Percentiles rank a stretch among this genome's conserved stretches.
Evolutionary conservation across 1,140 invertebrate genomes (phyloP).

Genomic region (Camponotus pennsylvanicus): DNA sequence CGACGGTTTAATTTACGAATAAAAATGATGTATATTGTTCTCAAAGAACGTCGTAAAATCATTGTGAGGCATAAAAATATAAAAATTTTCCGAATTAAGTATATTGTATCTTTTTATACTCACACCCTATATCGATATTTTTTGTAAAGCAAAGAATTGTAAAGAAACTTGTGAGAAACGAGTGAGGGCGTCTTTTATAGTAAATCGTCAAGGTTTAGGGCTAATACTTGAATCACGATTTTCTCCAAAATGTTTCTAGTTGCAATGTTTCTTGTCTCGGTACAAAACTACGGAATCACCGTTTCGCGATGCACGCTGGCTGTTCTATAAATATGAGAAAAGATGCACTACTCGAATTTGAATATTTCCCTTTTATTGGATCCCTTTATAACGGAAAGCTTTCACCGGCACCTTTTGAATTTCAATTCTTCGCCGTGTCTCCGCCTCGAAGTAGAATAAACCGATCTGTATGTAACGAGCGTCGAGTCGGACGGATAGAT

Average conservation of each 20-base stretch:
- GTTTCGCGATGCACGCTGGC: not conserved
- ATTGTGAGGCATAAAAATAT: not conserved
- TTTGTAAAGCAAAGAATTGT: not conserved
- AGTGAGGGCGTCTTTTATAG: not conserved
- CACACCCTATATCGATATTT: not conserved
- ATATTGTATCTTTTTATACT: not conserved
- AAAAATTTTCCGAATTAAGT: slow-evolving; percentile 3
- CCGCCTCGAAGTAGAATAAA: slow-evolving; percentile 45
- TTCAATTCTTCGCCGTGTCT: slow-evolving; percentile 57
- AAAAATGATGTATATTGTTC: slow-evolving; percentile 3
- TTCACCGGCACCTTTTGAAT: slow-evolving; percentile 49
- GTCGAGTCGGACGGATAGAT: slow-evolving; percentile 26
- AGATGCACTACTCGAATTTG: slow-evolving; percentile 55
- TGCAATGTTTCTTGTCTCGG: not conserved
- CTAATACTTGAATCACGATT: not conserved
- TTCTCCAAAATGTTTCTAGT: not conserved
- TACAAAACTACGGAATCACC: not conserved
- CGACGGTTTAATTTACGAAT: slow-evolving; percentile 32
- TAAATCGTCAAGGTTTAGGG: not conserved
- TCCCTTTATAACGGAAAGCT: slow-evolving; percentile 50
- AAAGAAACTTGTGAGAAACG: not conserved
- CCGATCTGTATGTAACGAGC: slow-evolving; percentile 49
- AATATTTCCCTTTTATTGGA: slow-evolving; percentile 59
- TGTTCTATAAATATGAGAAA: slow-evolving; percentile 56
- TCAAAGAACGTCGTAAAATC: slow-evolving; percentile 30